phyloP scores from a whole-genome alignment of 1,140 invertebrate species.

The Patella vulgata region DNA sequence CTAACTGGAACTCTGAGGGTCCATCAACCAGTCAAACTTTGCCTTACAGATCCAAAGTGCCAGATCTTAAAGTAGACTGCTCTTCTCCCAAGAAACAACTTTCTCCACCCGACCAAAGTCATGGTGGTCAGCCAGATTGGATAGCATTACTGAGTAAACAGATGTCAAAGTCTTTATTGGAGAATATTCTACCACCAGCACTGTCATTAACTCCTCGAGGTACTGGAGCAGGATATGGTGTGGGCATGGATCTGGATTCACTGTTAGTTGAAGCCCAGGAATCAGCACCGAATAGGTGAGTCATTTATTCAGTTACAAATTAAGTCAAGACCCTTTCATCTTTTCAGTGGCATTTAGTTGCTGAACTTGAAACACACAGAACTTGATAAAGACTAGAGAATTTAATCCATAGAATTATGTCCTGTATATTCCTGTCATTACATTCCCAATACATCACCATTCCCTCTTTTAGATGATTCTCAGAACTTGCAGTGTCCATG shows the following conservation, averaged over 20 bases:
- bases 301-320: neutral
- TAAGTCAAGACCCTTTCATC: neutral
- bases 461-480: too few species aligned
- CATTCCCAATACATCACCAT: too few species aligned
- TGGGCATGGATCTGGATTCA: conserved; percentile 56
- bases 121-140: conserved; percentile 27
- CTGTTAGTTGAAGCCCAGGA: conserved; percentile 46
- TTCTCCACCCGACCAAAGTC: neutral
- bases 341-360: conserved; percentile 1
- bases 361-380: neutral
- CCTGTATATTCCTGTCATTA: too few species aligned
- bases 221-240: conserved; percentile 60
- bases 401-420: too few species aligned
- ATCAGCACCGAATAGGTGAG: conserved; percentile 24
- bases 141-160: conserved; percentile 46
- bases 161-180: conserved; percentile 42
- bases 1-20: too few species aligned
- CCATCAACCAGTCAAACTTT: too few species aligned
- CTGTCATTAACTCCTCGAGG: conserved; percentile 55
- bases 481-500: too few species aligned
- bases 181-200: conserved; percentile 46
- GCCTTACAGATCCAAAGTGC: too few species aligned
- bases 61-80: neutral
- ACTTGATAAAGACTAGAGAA: too few species aligned
- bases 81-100: neutral